phyloP scores from a whole-genome alignment of 2,888 invertebrate species.

The Luffia ferchaultella region DNA sequence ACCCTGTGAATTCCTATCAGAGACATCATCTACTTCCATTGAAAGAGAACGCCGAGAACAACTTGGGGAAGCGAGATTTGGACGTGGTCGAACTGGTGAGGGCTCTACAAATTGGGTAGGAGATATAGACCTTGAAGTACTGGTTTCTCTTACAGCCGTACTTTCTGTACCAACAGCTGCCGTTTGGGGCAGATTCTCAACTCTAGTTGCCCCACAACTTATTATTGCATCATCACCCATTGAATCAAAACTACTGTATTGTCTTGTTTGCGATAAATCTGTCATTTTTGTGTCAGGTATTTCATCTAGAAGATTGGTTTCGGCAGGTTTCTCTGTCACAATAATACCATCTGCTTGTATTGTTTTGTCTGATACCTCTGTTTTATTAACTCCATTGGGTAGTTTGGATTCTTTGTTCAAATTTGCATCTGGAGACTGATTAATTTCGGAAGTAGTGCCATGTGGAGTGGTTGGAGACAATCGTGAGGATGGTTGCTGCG shows the following conservation, averaged over 20 bases:
- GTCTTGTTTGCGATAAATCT: conserved; percentile 55
- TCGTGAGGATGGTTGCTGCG: conserved; percentile 24
- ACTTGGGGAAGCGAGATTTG: conserved; percentile 48
- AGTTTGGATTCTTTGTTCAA: conserved; percentile 46
- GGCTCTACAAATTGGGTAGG: conserved; percentile 58
- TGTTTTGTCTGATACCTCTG: conserved; percentile 39
- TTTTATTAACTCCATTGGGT: conserved; percentile 40
- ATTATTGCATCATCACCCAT: conserved; percentile 55
- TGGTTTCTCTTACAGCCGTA: conserved; percentile 43
- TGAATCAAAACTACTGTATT: conserved; percentile 57
- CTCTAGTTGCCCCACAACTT: conserved; percentile 53
- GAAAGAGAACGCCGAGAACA: conserved; percentile 54
- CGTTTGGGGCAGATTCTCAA: conserved; percentile 42
- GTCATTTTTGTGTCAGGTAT: conserved; percentile 63
- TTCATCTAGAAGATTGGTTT: conserved; percentile 53
- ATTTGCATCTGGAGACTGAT: conserved; percentile 31
- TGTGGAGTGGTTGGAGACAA: conserved; percentile 32
- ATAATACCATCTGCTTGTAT: conserved; percentile 54
- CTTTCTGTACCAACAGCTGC: conserved; percentile 42
- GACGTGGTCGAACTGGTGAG: conserved; percentile 42
- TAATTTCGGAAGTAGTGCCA: conserved; percentile 35
- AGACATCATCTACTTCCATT: conserved; percentile 58
- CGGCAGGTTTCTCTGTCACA: conserved; percentile 57
- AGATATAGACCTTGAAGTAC: conserved; percentile 51
- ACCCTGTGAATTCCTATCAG: conserved; percentile 51